Evolutionary conservation across 2,888 invertebrate species (phyloP).

Genomic region (Hetaerina titia): DNA sequence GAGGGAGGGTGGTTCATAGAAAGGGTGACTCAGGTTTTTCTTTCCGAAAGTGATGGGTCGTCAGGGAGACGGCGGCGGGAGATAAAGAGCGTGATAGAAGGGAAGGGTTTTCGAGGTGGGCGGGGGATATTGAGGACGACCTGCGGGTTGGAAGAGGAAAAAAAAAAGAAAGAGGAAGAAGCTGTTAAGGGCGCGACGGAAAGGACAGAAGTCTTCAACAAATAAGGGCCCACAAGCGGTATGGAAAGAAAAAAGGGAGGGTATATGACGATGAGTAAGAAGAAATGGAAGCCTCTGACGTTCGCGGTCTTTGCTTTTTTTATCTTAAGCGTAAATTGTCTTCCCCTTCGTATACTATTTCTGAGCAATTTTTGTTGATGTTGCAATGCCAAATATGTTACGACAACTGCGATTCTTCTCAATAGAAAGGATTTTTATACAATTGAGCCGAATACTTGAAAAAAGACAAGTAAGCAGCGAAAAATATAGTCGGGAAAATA

Average conservation of each 20-base stretch:
- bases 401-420: no score
- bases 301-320: no score
- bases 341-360: no score
- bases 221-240: not conserved
- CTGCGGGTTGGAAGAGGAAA: not conserved
- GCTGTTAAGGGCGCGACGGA: not conserved
- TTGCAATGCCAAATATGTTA: no score
- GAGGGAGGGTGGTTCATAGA: not conserved
- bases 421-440: no score
- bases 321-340: no score
- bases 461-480: no score
- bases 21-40: conserved; percentile 14
- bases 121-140: not conserved
- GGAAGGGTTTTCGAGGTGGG: not conserved
- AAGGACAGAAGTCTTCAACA: not conserved
- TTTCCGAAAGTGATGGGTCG: not conserved
- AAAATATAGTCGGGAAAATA: no score
- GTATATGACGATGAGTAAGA: no score
- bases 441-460: no score
- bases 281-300: no score
- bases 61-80: not conserved
- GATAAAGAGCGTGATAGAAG: not conserved
- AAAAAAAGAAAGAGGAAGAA: not conserved
- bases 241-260: not conserved
- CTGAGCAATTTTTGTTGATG: no score